These are phyloP conservation scores for Calyptomena viridis DNA, from an alignment of 2,113 vertebrate genomes.

Conservation along the genomic window DNA sequence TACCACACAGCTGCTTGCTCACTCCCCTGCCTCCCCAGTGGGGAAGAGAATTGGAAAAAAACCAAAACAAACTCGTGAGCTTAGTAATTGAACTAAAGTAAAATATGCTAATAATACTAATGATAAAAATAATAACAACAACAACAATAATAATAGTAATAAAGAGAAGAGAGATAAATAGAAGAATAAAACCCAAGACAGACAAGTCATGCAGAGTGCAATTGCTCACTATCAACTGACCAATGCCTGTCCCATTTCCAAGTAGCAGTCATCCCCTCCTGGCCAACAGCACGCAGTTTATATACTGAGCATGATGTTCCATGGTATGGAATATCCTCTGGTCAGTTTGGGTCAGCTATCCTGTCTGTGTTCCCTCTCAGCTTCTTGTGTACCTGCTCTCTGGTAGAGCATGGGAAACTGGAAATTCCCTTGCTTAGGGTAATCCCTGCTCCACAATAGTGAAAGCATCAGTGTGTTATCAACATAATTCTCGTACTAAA, in stretches of 20 bases:
- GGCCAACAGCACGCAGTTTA: background rate
- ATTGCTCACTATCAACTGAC: rapidly evolving
- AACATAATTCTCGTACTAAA: background rate
- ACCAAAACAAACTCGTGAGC: background rate
- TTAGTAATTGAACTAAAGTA: background rate
- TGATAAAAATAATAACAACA: background rate
- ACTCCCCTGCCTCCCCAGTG: background rate
- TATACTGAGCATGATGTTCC: background rate
- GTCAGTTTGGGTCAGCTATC: background rate
- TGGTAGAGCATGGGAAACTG: background rate
- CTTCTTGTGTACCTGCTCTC: background rate
- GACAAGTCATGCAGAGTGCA: background rate
- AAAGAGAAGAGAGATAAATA: background rate
- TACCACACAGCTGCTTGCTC: background rate
- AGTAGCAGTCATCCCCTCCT: rapidly evolving
- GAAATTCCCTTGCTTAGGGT: background rate
- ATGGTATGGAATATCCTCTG: background rate
- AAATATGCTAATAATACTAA: background rate
- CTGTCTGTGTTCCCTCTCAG: background rate
- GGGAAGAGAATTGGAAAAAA: background rate
- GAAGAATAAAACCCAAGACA: background rate
- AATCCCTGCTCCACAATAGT: background rate
- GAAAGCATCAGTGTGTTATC: background rate
- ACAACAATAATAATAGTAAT: background rate
- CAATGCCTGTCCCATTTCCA: rapidly evolving